A percentile compares a stretch with the other conserved stretches of the same genome.
phyloP scores from a whole-genome alignment of 2,888 invertebrate genomes.

The Calliopum simillimum region DNA sequence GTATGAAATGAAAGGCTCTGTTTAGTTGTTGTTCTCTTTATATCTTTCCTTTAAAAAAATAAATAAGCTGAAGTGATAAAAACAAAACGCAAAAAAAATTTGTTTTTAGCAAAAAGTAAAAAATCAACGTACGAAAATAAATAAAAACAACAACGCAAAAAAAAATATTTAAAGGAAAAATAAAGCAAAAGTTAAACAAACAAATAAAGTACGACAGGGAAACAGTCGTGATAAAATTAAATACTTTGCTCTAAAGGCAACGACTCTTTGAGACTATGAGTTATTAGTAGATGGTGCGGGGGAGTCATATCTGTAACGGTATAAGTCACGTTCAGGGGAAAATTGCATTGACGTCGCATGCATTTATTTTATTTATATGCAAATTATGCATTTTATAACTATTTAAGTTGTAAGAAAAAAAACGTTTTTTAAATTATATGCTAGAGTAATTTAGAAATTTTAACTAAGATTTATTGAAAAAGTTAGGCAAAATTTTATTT shows the following conservation, averaged over 20 bases:
- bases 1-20: conserved; percentile 8
- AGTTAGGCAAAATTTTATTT: too few relatives aligned
- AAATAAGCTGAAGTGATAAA: conserved; percentile 2
- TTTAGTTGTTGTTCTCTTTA: conserved; percentile 4
- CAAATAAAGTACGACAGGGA: neutral
- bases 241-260: neutral
- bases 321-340: neutral
- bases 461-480: too few relatives aligned
- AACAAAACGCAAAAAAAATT: neutral
- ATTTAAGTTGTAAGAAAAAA: too few relatives aligned
- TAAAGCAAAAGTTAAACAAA: neutral
- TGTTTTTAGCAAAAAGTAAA: neutral
- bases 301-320: neutral
- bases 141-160: neutral
- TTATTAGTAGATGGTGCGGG: neutral
- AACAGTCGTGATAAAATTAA: neutral
- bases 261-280: too few relatives aligned
- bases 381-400: too few relatives aligned
- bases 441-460: too few relatives aligned
- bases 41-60: conserved; percentile 8
- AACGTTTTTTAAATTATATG: too few relatives aligned
- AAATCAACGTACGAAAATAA: neutral
- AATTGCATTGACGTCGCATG: neutral
- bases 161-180: neutral
- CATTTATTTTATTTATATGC: too few relatives aligned